A percentile compares a stretch with the other conserved stretches of the same genome.
These are phyloP conservation scores for Drosophila rhopaloa DNA, from an alignment of 1,140 invertebrate genomes.

Conservation along the genomic window DNA sequence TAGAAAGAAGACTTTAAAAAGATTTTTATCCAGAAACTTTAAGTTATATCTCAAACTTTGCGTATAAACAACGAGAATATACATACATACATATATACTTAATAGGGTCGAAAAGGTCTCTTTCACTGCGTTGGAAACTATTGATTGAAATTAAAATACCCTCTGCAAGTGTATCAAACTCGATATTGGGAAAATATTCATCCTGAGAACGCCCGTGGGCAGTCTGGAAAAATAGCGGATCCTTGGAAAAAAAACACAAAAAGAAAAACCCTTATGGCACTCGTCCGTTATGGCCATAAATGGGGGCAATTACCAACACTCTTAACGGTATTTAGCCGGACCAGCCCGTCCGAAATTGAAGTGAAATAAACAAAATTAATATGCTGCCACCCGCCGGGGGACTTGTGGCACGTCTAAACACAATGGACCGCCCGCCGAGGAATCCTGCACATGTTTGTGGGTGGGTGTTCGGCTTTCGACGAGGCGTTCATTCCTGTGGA, in stretches of 20 bases:
- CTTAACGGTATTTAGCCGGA: constrained; percentile 32
- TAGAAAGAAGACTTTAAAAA: too few species aligned
- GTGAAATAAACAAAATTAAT: constrained; percentile 55
- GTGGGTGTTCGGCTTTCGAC: neutral
- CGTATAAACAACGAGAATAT: too few species aligned
- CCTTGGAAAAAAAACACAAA: neutral
- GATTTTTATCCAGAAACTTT: too few species aligned
- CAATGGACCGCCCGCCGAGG: constrained; percentile 34
- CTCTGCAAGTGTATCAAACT: too few species aligned
- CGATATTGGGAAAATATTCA: constrained; percentile 5
- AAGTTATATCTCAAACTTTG: too few species aligned
- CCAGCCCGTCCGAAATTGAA: constrained; percentile 18
- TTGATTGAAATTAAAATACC: too few species aligned
- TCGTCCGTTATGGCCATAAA: constrained; percentile 42
- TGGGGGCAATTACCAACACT: constrained; percentile 61
- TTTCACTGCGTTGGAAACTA: too few species aligned
- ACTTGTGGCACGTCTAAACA: constrained; percentile 19
- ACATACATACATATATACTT: too few species aligned
- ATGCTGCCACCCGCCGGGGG: constrained; percentile 39
- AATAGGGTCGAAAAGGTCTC: too few species aligned
- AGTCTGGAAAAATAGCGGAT: neutral
- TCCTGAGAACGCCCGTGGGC: constrained; percentile 5
- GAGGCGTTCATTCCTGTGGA: neutral
- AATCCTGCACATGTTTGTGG: neutral
- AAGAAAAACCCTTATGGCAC: constrained; percentile 12